Percentiles rank a stretch among this genome's conserved stretches.
phyloP scores from a whole-genome alignment of 2,113 vertebrate species.

The Otolemur garnettii region DNA sequence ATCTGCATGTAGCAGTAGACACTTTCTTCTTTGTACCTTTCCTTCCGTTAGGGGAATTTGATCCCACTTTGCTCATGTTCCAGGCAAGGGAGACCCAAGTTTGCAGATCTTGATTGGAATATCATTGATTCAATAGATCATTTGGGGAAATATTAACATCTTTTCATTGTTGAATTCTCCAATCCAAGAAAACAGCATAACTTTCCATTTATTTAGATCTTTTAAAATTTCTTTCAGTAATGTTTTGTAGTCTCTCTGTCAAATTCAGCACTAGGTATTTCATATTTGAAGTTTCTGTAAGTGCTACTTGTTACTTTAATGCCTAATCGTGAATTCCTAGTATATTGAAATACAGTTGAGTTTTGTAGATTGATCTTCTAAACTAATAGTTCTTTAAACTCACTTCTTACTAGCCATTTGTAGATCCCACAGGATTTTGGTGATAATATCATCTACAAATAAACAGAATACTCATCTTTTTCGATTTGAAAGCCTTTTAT shows the following conservation, averaged over 20 bases:
- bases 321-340: neutral
- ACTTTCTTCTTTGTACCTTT: conserved; percentile 41
- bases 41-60: neutral
- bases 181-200: neutral
- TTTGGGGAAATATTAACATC: neutral
- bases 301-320: neutral
- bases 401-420: neutral
- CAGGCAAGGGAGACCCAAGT: neutral
- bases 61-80: neutral
- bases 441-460: neutral
- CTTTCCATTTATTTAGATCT: neutral
- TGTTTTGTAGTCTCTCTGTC: neutral
- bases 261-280: neutral
- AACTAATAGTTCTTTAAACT: neutral
- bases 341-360: neutral
- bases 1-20: conserved; percentile 53
- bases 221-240: neutral
- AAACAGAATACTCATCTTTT: neutral
- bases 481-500: neutral
- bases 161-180: neutral
- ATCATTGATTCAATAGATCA: neutral
- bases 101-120: neutral
- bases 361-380: neutral
- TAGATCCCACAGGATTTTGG: neutral
- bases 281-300: neutral